Conservation (phyloP, 2,113 vertebrate genomes). For the Diadophis punctatus region DNA sequence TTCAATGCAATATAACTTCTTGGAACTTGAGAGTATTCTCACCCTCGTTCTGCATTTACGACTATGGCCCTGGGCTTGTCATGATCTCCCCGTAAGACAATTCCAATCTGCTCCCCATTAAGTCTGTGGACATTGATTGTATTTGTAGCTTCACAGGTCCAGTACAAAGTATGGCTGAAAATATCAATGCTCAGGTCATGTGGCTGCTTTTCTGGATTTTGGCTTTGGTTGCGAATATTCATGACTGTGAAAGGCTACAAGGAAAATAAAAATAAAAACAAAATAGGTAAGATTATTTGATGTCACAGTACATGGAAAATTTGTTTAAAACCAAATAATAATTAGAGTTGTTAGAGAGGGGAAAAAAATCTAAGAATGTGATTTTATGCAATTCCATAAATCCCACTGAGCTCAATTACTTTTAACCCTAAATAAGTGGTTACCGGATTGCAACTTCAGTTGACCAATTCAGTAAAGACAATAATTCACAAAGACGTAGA, state of each 20-base stretch:
- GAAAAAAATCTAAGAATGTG: not conserved
- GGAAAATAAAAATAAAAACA: not conserved
- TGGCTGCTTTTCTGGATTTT: conserved; percentile 79
- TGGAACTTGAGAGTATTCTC: conserved; percentile 23
- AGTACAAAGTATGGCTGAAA: conserved; percentile 89
- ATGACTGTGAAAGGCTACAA: conserved; percentile 78
- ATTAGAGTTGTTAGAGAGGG: not conserved
- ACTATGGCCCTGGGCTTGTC: conserved; percentile 86
- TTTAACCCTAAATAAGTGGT: not conserved
- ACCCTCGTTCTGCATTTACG: conserved; percentile 90
- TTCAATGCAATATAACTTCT: not conserved
- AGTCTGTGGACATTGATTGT: conserved; percentile 86
- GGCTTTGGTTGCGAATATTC: conserved; percentile 71
- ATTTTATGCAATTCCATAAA: not conserved
- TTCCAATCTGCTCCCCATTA: conserved; percentile 78
- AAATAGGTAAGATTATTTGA: not conserved
- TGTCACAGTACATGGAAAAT: not conserved
- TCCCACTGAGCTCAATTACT: not conserved
- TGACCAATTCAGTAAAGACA: not conserved
- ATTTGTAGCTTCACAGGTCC: conserved; percentile 91
- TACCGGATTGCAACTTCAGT: not conserved
- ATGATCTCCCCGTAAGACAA: conserved; percentile 82
- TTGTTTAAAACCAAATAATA: not conserved
- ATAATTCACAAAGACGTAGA: not conserved
- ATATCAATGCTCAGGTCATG: conserved; percentile 90